Conservation (phyloP, 2,113 vertebrate genomes). For the Pygoscelis adeliae region DNA sequence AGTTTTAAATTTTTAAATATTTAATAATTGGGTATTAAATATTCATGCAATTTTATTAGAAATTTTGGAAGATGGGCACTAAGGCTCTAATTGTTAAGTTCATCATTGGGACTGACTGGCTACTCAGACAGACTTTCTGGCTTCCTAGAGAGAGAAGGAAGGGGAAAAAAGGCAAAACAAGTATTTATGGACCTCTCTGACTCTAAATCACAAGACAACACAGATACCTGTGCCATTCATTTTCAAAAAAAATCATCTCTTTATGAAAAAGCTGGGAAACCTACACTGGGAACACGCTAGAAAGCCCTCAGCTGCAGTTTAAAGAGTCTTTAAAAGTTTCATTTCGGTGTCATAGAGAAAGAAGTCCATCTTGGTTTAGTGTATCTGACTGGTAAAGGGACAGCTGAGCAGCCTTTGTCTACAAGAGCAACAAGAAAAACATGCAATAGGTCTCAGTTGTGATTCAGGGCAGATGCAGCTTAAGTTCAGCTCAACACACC, state of each 20-base stretch:
- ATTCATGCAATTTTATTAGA: conserved; percentile 81
- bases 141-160: not conserved
- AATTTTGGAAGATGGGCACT: conserved; percentile 57
- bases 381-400: not conserved
- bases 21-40: conserved; percentile 82
- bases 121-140: not conserved
- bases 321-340: not conserved
- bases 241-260: not conserved
- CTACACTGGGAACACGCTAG: not conserved
- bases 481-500: not conserved
- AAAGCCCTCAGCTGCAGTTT: not conserved
- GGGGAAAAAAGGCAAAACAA: not conserved
- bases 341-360: not conserved
- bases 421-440: not conserved
- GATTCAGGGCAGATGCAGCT: not conserved
- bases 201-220: not conserved
- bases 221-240: not conserved
- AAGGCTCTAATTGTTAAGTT: conserved; percentile 58
- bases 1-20: conserved; percentile 80
- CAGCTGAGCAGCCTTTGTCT: not conserved
- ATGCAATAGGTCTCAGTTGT: not conserved
- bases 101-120: not conserved
- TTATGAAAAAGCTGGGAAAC: not conserved
- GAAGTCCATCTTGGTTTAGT: not conserved
- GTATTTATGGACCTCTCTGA: not conserved